Base-by-base conservation (phyloP, 2,888 invertebrate genomes). In the Pachydiplax longipennis region DNA sequence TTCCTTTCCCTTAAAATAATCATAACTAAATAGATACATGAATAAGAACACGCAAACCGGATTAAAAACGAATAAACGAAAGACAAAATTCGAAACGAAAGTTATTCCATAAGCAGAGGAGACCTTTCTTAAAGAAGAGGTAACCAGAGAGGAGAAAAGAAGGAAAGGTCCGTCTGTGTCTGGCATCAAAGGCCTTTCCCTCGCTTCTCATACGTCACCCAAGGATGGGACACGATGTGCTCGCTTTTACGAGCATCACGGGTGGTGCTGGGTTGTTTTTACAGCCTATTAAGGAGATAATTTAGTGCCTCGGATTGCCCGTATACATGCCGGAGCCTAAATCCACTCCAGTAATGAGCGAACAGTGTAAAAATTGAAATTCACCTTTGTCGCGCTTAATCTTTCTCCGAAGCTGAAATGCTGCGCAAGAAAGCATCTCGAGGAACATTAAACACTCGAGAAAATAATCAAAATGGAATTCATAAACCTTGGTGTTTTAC, bases 271-370 rank as follows among this genome's bases (percentile, higher is more conserved):
- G 12, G 31, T 31, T 73, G 73, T 61, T 58, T 58, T 83, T 83
- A 83, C 58, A 18, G 58, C 83, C 87, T 65, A 87, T 87, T 87
- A 65, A 87, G 87, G 65, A 65, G 61, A 87, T 87, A 87, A 87
- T 65, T 65, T 87, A 87, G n/a, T 58, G 87, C 87, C 87, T n/a
- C 61, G 87, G 35, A 87, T 87, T 37, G 87, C n/a, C 87, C 35
- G 87, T 65, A 87, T 87, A 87, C 61, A 87, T 87, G 87, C 61
- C 87, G 58, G 58, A 87, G 61, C 61, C 61, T 87, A 61, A 87
- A 87, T 87, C 87, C 37, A n/a, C 22, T 37, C 10, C 22, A 1
- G 61, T n/a, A 37, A 61, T 22, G 61, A 37, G n/a, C 61, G 61
- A 87, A 65, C 31, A 13, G 61, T 22, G 61, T 87, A 58, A 61